Percentiles rank a stretch among this genome's conserved stretches.
These are phyloP conservation scores for Centropyge bicolor DNA, from an alignment of 2,797 vertebrate genomes.

Conservation along the genomic window DNA sequence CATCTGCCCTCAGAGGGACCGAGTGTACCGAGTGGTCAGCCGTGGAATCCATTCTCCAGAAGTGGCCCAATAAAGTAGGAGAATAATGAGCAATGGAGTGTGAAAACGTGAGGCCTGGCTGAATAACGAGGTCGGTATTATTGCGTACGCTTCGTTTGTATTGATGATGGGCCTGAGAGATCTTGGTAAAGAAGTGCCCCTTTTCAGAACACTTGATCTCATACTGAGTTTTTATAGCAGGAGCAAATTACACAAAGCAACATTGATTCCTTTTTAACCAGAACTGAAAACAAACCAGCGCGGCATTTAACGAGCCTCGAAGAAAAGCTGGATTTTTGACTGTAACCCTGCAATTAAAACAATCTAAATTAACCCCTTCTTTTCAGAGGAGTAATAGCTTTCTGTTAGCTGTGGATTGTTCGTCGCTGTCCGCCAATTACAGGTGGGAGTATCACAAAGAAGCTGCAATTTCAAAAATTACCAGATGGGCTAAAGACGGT, in stretches of 20 bases:
- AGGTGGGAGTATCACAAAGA: constrained; percentile 36
- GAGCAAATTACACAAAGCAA: constrained; percentile 48
- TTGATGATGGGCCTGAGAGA: constrained; percentile 29
- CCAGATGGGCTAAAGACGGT: constrained; percentile 10
- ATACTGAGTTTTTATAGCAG: constrained; percentile 29
- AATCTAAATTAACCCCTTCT: constrained; percentile 24
- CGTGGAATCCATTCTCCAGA: constrained; percentile 55
- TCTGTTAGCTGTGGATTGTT: constrained; percentile 21
- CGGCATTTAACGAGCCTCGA: constrained; percentile 46
- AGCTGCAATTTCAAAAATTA: constrained; percentile 22
- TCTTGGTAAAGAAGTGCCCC: background rate
- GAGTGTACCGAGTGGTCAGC: constrained; percentile 45
- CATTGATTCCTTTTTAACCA: constrained; percentile 57
- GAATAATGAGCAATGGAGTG: constrained; percentile 62
- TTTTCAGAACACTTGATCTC: constrained; percentile 25
- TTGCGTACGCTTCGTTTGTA: constrained; percentile 35
- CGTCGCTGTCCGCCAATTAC: constrained; percentile 28
- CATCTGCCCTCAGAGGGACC: constrained; percentile 53
- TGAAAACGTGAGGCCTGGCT: constrained; percentile 56
- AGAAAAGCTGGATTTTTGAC: constrained; percentile 25
- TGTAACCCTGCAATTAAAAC: constrained; percentile 36
- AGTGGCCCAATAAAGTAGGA: constrained; percentile 59
- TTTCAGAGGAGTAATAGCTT: constrained; percentile 19
- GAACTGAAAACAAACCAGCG: constrained; percentile 49
- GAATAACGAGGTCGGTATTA: constrained; percentile 64